These are phyloP conservation scores for Chelonoidis abingdonii DNA, from an alignment of 2,113 vertebrate genomes.

Conservation along the genomic window DNA sequence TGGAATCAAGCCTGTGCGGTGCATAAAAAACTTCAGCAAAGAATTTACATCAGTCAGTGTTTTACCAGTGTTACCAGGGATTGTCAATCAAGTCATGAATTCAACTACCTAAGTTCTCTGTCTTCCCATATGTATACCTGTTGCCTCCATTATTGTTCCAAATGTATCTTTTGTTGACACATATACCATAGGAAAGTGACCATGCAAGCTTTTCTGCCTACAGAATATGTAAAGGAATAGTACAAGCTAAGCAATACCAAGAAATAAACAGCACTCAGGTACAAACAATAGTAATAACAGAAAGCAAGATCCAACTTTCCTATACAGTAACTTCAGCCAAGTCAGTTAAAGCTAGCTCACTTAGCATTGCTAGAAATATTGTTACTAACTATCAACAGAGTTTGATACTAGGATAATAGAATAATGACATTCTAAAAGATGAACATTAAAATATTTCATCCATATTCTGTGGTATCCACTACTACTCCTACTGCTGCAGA, in stretches of 20 bases:
- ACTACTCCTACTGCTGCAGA: not conserved
- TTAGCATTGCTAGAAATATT: not conserved
- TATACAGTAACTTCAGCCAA: not conserved
- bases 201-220: not conserved
- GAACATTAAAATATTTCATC: rapidly evolving
- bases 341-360: not conserved
- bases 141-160: not conserved
- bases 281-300: rapidly evolving
- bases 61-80: not conserved
- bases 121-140: not conserved
- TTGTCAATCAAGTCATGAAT: not conserved
- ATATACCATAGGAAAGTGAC: not conserved
- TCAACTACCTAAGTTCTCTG: rapidly evolving
- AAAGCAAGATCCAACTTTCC: not conserved
- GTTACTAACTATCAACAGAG: rapidly evolving
- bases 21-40: not conserved
- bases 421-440: not conserved
- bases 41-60: not conserved
- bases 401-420: rapidly evolving
- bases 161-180: not conserved
- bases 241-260: not conserved
- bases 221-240: rapidly evolving
- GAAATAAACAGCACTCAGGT: not conserved
- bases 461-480: not conserved
- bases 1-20: not conserved